These are phyloP conservation scores for Dichetophora obliterata DNA, from an alignment of 2,888 invertebrate genomes.

Conservation along the genomic window DNA sequence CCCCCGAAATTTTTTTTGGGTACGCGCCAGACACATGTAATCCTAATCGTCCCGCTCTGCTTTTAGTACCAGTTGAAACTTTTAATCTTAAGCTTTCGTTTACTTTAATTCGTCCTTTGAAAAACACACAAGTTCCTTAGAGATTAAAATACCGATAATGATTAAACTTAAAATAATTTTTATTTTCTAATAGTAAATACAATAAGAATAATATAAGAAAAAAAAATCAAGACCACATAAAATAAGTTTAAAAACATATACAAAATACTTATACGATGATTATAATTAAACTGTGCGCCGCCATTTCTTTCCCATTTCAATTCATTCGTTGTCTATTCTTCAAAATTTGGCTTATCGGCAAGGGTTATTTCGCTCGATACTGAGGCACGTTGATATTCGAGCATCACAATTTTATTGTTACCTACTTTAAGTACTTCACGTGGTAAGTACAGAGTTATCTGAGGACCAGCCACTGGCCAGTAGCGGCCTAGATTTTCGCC, in stretches of 20 bases:
- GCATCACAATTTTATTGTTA: conserved; percentile 73
- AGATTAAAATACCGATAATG: too few species aligned
- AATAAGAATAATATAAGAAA: background rate
- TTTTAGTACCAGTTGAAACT: too few species aligned
- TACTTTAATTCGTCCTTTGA: too few species aligned
- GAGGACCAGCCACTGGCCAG: conserved; percentile 84
- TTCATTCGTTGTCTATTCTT: conserved; percentile 15
- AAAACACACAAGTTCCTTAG: too few species aligned
- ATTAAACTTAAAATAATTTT: background rate
- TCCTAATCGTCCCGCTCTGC: too few species aligned
- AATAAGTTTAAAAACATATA: conserved; percentile 21
- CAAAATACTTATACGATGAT: background rate
- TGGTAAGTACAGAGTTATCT: conserved; percentile 86
- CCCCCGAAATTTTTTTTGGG: too few species aligned
- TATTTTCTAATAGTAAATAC: background rate
- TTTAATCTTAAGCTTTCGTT: too few species aligned
- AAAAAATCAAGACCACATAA: conserved; percentile 14
- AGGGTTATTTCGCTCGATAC: conserved; percentile 63
- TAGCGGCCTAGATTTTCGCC: conserved; percentile 89
- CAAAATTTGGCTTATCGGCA: conserved; percentile 66
- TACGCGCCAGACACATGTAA: too few species aligned
- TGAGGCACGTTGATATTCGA: conserved; percentile 73
- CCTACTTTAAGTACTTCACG: conserved; percentile 76
- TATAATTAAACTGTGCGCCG: background rate
- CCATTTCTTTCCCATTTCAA: background rate